Percentiles rank a stretch among this genome's conserved stretches.
phyloP scores from a whole-genome alignment of 2,113 vertebrate genomes.

The Euleptes europaea region DNA sequence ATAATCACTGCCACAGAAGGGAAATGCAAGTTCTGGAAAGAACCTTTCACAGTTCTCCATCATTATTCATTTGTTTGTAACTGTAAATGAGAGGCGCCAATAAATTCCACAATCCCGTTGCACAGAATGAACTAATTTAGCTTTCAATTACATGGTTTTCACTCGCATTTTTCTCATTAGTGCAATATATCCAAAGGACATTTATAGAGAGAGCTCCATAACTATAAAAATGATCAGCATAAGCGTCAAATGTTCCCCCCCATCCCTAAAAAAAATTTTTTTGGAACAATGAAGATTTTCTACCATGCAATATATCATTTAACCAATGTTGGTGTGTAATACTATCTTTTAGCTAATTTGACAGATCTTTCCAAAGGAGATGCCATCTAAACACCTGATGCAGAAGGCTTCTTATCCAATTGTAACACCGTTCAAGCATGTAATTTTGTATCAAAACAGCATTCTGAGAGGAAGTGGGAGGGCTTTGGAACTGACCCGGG shows the following conservation, averaged over 20 bases:
- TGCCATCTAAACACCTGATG: conserved; percentile 26
- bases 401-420: conserved; percentile 38
- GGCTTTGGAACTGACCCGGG: too few relatives aligned
- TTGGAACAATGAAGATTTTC: conserved; percentile 55
- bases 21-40: conserved; percentile 26
- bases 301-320: conserved; percentile 42
- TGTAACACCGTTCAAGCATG: conserved; percentile 17
- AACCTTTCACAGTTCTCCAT: conserved; percentile 12
- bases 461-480: too few relatives aligned
- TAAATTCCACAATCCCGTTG: conserved; percentile 21
- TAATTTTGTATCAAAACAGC: neutral
- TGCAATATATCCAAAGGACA: conserved; percentile 34
- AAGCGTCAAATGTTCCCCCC: conserved; percentile 39
- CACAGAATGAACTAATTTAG: conserved; percentile 44
- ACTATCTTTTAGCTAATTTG: conserved; percentile 60
- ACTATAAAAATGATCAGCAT: conserved; percentile 36
- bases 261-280: conserved; percentile 57
- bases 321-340: conserved; percentile 41
- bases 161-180: conserved; percentile 26
- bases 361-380: conserved; percentile 1
- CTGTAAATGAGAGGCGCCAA: conserved; percentile 23
- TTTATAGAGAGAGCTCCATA: conserved; percentile 37
- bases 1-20: conserved; percentile 23
- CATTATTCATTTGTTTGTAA: conserved; percentile 34
- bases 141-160: conserved; percentile 43